Evolutionary conservation across 2,888 invertebrate genomes (phyloP).

Genomic region (Diogma glabrata): DNA sequence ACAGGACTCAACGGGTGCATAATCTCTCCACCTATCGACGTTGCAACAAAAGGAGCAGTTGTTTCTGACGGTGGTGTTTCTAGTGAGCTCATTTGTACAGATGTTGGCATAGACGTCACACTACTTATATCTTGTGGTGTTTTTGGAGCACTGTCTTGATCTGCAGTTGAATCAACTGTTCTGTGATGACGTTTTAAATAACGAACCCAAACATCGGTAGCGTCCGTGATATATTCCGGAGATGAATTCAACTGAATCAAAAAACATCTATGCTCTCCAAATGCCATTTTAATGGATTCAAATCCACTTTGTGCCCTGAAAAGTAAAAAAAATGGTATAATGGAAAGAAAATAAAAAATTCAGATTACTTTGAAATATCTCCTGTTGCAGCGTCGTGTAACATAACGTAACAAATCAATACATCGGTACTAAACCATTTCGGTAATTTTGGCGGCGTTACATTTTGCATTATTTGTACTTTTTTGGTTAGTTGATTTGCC

Average conservation of each 20-base stretch:
- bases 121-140: slow-evolving; percentile 44
- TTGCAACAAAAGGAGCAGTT: background rate
- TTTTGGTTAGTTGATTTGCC: slow-evolving; percentile 67
- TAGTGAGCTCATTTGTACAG: slow-evolving; percentile 28
- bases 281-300: slow-evolving; percentile 74
- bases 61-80: slow-evolving; percentile 23
- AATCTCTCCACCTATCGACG: slow-evolving; percentile 27
- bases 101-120: slow-evolving; percentile 34
- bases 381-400: slow-evolving; percentile 66
- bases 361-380: slow-evolving; percentile 59
- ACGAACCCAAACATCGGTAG: slow-evolving; percentile 78
- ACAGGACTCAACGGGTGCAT: slow-evolving; percentile 67
- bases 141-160: slow-evolving; percentile 43
- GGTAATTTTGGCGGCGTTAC: slow-evolving; percentile 65
- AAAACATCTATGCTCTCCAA: slow-evolving; percentile 80
- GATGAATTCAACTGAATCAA: slow-evolving; percentile 82
- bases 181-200: slow-evolving; percentile 54
- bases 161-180: slow-evolving; percentile 29
- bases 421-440: slow-evolving; percentile 69
- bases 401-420: slow-evolving; percentile 80
- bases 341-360: background rate
- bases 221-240: slow-evolving; percentile 43
- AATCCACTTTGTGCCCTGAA: slow-evolving; percentile 72
- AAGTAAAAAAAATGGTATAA: slow-evolving; percentile 22
- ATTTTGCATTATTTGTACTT: slow-evolving; percentile 66